Evolutionary conservation across 2,797 vertebrate species (phyloP).

Genomic region (Melanotaenia parkinsoni): DNA sequence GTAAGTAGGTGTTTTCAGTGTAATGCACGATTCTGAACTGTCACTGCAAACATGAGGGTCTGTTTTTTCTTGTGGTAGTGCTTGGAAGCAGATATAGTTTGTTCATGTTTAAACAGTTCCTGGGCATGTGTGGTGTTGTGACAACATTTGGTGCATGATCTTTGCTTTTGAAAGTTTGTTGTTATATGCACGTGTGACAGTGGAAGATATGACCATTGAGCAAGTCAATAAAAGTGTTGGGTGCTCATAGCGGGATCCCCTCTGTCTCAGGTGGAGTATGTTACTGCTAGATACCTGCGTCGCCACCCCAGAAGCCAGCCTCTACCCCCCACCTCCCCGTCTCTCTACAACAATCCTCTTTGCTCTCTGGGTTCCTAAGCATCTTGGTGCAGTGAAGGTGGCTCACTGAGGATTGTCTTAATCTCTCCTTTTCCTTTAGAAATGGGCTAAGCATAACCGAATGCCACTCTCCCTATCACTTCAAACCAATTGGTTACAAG

Average conservation of each 20-base stretch:
- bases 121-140: background rate
- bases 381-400: constrained; percentile 81
- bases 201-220: constrained; percentile 63
- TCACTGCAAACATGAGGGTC: background rate
- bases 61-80: background rate
- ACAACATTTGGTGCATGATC: background rate
- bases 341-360: constrained; percentile 84
- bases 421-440: constrained; percentile 82
- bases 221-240: constrained; percentile 75
- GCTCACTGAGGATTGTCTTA: constrained; percentile 84
- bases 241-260: constrained; percentile 69
- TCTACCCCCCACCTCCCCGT: background rate
- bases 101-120: background rate
- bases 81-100: background rate
- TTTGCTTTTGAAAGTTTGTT: background rate
- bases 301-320: constrained; percentile 66
- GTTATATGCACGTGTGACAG: background rate
- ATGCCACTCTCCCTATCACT: constrained; percentile 82
- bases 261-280: constrained; percentile 69
- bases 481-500: constrained; percentile 83
- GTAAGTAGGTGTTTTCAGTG: too few relatives aligned
- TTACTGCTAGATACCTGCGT: constrained; percentile 67
- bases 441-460: constrained; percentile 81
- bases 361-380: constrained; percentile 86
- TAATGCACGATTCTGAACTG: background rate